Percentiles rank a stretch among this genome's conserved stretches.
phyloP scores from a whole-genome alignment of 2,113 vertebrate species.

The Corvus moneduloides region DNA sequence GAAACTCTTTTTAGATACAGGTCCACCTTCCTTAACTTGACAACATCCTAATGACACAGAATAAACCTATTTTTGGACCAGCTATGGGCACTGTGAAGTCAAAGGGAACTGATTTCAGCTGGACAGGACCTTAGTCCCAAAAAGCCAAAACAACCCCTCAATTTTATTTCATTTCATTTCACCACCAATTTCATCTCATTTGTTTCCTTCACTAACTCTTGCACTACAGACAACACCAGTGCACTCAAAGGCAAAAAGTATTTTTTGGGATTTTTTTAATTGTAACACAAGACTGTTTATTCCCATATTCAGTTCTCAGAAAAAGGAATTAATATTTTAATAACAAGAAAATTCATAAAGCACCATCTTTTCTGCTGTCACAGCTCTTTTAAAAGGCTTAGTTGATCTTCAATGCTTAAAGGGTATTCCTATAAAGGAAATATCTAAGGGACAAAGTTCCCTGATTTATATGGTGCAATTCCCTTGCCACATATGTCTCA shows the following conservation, averaged over 20 bases:
- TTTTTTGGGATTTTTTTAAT: background rate
- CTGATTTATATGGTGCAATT: background rate
- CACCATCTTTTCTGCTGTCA: background rate
- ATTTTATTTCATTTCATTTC: background rate
- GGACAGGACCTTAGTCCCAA: background rate
- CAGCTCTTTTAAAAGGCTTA: background rate
- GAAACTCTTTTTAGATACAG: background rate
- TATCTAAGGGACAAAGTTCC: background rate
- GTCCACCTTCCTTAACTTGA: background rate
- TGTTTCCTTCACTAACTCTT: background rate
- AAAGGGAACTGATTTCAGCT: background rate
- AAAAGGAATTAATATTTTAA: background rate
- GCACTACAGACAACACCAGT: background rate
- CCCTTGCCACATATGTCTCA: background rate
- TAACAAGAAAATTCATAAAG: background rate
- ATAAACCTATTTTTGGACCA: background rate
- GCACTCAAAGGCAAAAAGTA: background rate
- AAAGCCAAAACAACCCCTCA: background rate
- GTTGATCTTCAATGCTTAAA: background rate
- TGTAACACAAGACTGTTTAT: background rate
- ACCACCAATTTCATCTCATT: background rate
- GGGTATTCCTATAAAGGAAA: background rate
- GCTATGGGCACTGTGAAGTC: background rate
- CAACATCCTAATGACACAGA: background rate
- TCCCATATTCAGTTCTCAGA: background rate